Conservation (phyloP, 1,140 invertebrate genomes). For the Glossosoma conforme region DNA sequence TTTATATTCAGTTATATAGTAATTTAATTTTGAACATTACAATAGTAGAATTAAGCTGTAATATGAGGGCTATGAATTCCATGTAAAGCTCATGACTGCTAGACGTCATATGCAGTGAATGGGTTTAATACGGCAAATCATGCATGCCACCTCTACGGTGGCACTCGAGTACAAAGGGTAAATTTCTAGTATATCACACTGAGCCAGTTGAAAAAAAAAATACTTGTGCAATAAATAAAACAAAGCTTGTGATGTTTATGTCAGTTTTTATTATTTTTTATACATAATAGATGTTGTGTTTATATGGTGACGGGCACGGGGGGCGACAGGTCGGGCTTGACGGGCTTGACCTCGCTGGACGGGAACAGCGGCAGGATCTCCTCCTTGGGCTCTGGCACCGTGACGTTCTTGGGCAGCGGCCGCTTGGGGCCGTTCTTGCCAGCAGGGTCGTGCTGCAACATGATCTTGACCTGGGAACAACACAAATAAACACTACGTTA, state of each 20-base stretch:
- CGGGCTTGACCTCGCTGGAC: slow-evolving; percentile 57
- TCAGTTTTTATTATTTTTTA: background rate
- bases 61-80: too few relatives aligned
- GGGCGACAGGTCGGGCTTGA: slow-evolving; percentile 44
- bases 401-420: slow-evolving; percentile 94
- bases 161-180: too few relatives aligned
- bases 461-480: slow-evolving; percentile 84
- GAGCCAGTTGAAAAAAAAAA: too few relatives aligned
- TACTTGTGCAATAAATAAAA: background rate
- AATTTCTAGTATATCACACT: too few relatives aligned
- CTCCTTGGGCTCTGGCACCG: slow-evolving; percentile 91
- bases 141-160: too few relatives aligned
- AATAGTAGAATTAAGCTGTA: too few relatives aligned
- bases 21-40: too few relatives aligned
- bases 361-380: slow-evolving; percentile 62
- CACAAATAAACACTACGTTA: background rate
- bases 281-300: too few relatives aligned
- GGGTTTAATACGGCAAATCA: too few relatives aligned
- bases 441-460: slow-evolving; percentile 96
- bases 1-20: too few relatives aligned
- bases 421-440: slow-evolving; percentile 97
- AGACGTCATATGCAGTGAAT: too few relatives aligned
- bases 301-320: slow-evolving; percentile 39
- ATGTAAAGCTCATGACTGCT: too few relatives aligned
- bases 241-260: background rate